Base-by-base conservation (phyloP, 2,797 vertebrate genomes). In the Salarias fasciatus region DNA sequence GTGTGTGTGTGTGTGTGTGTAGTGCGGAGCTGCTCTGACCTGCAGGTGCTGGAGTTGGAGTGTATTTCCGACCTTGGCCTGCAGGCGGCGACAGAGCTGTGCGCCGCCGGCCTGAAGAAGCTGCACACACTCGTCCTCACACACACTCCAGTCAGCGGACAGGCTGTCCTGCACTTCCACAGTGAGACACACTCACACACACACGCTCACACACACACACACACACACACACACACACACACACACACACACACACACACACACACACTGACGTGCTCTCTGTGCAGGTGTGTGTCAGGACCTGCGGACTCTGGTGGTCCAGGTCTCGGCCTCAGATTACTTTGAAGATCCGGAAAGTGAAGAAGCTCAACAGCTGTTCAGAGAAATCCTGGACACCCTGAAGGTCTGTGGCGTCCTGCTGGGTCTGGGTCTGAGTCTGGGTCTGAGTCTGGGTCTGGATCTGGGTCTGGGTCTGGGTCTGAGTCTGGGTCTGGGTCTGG, bases 151-250 rank as follows among this genome's bases (percentile, higher is more conserved):
- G 94, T 96, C 78, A 97, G 95, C 37, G 93, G 95, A 4, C 95
- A 96, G 79, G 95, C 95, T 56, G 77, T 98, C 36, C 92, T 96
- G 55, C 95, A 97, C 79, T 94, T 97, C 86, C 94, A 96, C 87
- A 93, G 95, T 97, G 84, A 96, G 95, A 36, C 13, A 4, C 11
- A 0, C 8, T 7, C 8, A 38, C 8, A n/a, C n/a, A n/a, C n/a
- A n/a, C n/a, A n/a, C n/a, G n/a, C n/a, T n/a, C n/a, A n/a, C n/a
- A n/a, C n/a, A n/a, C n/a, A n/a, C n/a, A n/a, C n/a, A n/a, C n/a
- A n/a, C n/a, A n/a, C n/a, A n/a, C n/a, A n/a, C n/a, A n/a, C n/a
- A n/a, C n/a, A n/a, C n/a, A n/a, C n/a, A n/a, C n/a, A n/a, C n/a
- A n/a, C n/a, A n/a, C n/a, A n/a, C n/a, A 31, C 30, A n/a, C n/a